Conservation (phyloP, 1,140 invertebrate genomes). For the Pachypeltis micranthus region DNA sequence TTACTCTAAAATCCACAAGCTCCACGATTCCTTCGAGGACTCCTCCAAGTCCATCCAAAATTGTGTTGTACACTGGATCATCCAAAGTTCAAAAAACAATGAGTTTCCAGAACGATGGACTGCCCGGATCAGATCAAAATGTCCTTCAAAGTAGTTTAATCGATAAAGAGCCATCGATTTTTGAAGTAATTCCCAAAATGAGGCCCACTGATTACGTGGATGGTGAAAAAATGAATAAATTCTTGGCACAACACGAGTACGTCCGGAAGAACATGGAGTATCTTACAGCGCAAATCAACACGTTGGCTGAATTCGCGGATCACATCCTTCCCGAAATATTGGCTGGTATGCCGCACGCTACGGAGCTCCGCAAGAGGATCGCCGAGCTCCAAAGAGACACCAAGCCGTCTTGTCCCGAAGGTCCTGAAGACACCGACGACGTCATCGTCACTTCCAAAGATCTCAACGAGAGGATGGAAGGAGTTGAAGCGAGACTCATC, state of each 20-base stretch:
- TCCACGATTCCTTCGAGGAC: too few species aligned
- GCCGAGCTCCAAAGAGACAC: conserved; percentile 6
- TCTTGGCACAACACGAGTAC: conserved; percentile 15
- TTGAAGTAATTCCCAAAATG: neutral
- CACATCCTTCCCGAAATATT: conserved; percentile 1
- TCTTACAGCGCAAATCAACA: conserved; percentile 17
- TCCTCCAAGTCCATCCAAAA: too few species aligned
- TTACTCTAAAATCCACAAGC: too few species aligned
- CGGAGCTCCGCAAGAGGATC: neutral
- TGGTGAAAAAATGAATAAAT: conserved; percentile 13
- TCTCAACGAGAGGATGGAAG: conserved; percentile 2
- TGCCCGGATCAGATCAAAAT: too few species aligned
- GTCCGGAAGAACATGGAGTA: conserved; percentile 14
- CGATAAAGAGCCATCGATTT: neutral
- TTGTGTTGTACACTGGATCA: too few species aligned
- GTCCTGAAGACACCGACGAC: neutral
- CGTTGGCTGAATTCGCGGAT: conserved; percentile 19
- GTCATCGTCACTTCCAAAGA: neutral
- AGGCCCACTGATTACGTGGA: neutral
- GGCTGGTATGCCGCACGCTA: neutral
- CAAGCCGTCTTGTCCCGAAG: neutral
- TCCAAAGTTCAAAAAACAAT: too few species aligned
- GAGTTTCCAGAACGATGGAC: too few species aligned
- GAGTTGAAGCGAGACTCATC: conserved; percentile 1
- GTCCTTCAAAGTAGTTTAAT: too few species aligned